phyloP scores from a whole-genome alignment of 2,113 vertebrate genomes.

The Fregata magnificens region DNA sequence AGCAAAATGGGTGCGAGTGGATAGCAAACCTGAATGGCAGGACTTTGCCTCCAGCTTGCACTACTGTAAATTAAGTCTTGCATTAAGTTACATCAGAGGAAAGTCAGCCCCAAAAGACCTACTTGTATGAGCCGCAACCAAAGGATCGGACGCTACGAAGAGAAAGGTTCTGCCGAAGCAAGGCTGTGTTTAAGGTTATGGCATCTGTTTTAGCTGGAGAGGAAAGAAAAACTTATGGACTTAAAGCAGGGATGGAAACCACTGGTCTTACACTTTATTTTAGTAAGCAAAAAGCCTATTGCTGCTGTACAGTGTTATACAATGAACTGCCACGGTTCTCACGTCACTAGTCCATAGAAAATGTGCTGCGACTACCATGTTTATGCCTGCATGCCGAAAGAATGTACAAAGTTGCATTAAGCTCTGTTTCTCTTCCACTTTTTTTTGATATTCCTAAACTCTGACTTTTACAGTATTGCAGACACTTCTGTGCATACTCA shows the following conservation, averaged over 20 bases:
- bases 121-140: background rate
- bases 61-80: background rate
- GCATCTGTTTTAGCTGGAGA: background rate
- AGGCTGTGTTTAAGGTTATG: background rate
- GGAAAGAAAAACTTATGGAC: constrained; percentile 15
- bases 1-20: background rate
- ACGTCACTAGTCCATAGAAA: constrained; percentile 41
- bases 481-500: background rate
- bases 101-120: background rate
- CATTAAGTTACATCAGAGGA: background rate
- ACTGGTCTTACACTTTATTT: constrained; percentile 43
- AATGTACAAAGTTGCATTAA: constrained; percentile 21
- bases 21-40: background rate
- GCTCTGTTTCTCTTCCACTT: background rate
- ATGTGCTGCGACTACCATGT: constrained; percentile 8
- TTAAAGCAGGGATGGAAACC: constrained; percentile 52
- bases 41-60: background rate
- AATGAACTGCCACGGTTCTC: constrained; percentile 18
- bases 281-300: constrained; percentile 49
- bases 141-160: background rate
- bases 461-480: background rate
- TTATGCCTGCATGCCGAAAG: constrained; percentile 16
- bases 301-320: constrained; percentile 20
- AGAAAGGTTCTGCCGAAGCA: background rate
- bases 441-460: background rate